Percentiles rank a stretch among this genome's conserved stretches.
Conservation (phyloP, 2,797 vertebrate genomes). For the Lates japonicus region DNA sequence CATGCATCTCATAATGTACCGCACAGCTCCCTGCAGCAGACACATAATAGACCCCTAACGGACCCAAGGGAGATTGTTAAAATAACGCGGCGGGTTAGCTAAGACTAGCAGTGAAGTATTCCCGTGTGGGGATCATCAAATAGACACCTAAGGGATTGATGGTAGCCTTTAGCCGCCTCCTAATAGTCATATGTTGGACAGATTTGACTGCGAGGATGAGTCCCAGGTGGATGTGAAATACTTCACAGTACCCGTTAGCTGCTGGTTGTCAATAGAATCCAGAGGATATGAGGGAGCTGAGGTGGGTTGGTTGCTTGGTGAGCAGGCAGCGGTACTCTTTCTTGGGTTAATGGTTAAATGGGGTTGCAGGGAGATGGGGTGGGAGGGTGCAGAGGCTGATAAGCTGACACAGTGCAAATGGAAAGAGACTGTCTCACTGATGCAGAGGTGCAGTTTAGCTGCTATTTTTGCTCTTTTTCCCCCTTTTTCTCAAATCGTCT, state of each 20-base stretch:
- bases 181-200: constrained; percentile 74
- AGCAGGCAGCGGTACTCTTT: constrained; percentile 43
- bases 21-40: constrained; percentile 57
- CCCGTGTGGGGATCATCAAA: constrained; percentile 76
- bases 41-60: constrained; percentile 64
- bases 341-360: constrained; percentile 63
- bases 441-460: constrained; percentile 40
- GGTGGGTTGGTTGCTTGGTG: constrained; percentile 45
- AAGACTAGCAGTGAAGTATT: constrained; percentile 71
- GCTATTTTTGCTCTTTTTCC: constrained; percentile 20
- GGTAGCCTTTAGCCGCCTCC: constrained; percentile 69
- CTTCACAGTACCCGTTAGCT: constrained; percentile 62
- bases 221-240: constrained; percentile 73
- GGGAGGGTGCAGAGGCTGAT: too few relatives aligned
- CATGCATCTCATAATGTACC: constrained; percentile 54
- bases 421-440: constrained; percentile 50
- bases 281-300: constrained; percentile 35
- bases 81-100: constrained; percentile 73
- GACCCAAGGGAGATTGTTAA: constrained; percentile 81
- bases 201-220: constrained; percentile 69
- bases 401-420: constrained; percentile 54
- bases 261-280: constrained; percentile 71
- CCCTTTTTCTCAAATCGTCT: neutral
- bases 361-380: constrained; percentile 32
- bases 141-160: constrained; percentile 76